Percentiles rank a stretch among this genome's conserved stretches.
phyloP scores from a whole-genome alignment of 2,888 invertebrate genomes.

The Ypsolopha sequella region DNA sequence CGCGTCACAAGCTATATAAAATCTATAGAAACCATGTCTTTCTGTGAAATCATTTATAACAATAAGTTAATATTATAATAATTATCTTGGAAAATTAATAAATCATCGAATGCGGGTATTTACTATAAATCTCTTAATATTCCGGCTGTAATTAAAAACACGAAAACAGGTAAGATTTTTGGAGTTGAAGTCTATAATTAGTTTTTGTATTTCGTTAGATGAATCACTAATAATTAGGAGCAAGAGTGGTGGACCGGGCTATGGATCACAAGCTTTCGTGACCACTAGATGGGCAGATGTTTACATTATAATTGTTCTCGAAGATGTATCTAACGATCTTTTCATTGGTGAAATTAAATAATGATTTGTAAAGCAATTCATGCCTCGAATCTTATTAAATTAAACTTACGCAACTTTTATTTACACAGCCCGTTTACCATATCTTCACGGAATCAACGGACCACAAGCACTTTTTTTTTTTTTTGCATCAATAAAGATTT shows the following conservation, averaged over 20 bases:
- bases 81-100: constrained; percentile 24
- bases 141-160: constrained; percentile 59
- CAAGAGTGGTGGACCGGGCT: constrained; percentile 17
- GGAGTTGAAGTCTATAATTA: constrained; percentile 57
- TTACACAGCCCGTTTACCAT: no score
- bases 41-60: constrained; percentile 1
- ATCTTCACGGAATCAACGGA: no score
- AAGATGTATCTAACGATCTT: constrained; percentile 43
- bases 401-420: no score
- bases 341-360: constrained; percentile 22
- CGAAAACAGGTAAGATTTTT: constrained; percentile 54
- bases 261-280: constrained; percentile 33
- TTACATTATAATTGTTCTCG: constrained; percentile 52
- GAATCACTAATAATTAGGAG: constrained; percentile 62
- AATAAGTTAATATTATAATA: constrained; percentile 9
- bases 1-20: no score
- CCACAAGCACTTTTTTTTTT: neutral
- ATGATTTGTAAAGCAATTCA: no score
- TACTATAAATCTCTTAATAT: constrained; percentile 50
- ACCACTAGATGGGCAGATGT: constrained; percentile 50
- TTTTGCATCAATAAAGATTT: no score
- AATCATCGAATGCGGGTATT: constrained; percentile 44
- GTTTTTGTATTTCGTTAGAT: constrained; percentile 59
- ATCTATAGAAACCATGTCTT: no score
- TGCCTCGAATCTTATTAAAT: no score